These are phyloP conservation scores for Uropetala carovei DNA, from an alignment of 2,888 invertebrate species.

Conservation along the genomic window DNA sequence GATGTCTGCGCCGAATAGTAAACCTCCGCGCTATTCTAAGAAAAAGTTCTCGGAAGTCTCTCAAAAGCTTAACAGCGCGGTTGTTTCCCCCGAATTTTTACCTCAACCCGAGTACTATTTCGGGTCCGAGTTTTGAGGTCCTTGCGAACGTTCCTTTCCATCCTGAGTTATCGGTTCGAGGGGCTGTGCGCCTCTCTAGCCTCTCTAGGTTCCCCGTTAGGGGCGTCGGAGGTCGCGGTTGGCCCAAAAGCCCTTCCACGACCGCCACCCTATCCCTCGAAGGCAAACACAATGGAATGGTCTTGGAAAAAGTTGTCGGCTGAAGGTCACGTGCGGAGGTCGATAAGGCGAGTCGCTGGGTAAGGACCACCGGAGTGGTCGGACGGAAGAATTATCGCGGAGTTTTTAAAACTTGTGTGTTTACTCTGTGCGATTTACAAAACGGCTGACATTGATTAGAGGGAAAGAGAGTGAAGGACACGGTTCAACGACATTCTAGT, in stretches of 20 bases:
- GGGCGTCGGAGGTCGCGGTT: neutral
- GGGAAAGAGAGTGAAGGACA: no score
- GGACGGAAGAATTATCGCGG: neutral
- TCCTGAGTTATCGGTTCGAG: no score
- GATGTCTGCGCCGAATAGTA: no score
- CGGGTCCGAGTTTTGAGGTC: neutral
- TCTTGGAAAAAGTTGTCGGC: conserved; percentile 31
- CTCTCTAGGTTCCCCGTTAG: neutral
- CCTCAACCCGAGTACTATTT: neutral
- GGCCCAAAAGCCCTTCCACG: neutral
- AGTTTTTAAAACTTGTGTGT: neutral
- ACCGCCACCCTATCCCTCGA: conserved; percentile 43
- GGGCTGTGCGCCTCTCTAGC: neutral
- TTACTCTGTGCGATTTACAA: no score
- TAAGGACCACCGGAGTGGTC: conserved; percentile 55
- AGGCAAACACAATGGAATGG: conserved; percentile 57
- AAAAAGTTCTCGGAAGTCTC: no score
- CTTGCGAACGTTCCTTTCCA: neutral
- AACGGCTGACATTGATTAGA: no score
- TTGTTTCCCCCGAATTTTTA: neutral
- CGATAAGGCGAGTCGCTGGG: conserved; percentile 24
- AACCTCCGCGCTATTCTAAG: no score
- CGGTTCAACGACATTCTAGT: no score
- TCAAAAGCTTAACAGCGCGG: neutral
- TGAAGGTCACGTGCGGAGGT: conserved; percentile 63